Evolutionary conservation across 2,888 invertebrate genomes (phyloP).

Genomic region (Hypomecis punctinalis): DNA sequence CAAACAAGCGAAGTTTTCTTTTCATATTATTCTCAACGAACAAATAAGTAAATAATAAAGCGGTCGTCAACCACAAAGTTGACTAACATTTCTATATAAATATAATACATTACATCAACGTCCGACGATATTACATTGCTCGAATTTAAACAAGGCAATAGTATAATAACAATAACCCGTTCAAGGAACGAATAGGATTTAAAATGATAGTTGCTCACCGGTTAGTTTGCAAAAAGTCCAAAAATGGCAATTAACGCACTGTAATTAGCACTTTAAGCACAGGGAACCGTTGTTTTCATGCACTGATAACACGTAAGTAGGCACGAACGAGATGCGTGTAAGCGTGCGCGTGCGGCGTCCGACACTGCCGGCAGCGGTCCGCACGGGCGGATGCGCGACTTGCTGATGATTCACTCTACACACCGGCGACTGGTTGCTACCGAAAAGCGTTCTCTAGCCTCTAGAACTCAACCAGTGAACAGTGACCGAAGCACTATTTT

Average conservation of each 20-base stretch:
- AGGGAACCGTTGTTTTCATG: conserved; percentile 69
- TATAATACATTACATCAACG: not conserved
- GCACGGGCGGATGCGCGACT: conserved; percentile 64
- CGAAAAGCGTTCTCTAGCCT: conserved; percentile 59
- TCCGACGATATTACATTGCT: conserved; percentile 16
- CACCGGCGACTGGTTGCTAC: conserved; percentile 65
- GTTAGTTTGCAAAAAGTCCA: conserved; percentile 44
- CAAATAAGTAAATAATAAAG: conserved; percentile 11
- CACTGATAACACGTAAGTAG: conserved; percentile 63
- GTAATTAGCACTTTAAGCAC: conserved; percentile 60
- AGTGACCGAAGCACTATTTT: conserved; percentile 53
- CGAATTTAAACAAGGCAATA: conserved; percentile 17
- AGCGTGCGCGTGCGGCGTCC: conserved; percentile 71
- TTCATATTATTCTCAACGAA: not conserved
- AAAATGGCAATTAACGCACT: conserved; percentile 48
- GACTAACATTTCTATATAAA: conserved; percentile 16
- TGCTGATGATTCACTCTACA: conserved; percentile 24
- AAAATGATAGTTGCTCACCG: conserved; percentile 45
- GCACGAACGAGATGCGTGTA: conserved; percentile 62
- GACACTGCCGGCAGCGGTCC: conserved; percentile 60
- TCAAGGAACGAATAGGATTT: not conserved
- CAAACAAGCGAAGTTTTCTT: not conserved
- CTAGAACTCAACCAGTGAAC: conserved; percentile 44
- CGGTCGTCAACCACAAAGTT: conserved; percentile 12
- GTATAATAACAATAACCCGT: conserved; percentile 12